Conservation (phyloP, 1,140 invertebrate species). For the Ceratitis capitata region DNA sequence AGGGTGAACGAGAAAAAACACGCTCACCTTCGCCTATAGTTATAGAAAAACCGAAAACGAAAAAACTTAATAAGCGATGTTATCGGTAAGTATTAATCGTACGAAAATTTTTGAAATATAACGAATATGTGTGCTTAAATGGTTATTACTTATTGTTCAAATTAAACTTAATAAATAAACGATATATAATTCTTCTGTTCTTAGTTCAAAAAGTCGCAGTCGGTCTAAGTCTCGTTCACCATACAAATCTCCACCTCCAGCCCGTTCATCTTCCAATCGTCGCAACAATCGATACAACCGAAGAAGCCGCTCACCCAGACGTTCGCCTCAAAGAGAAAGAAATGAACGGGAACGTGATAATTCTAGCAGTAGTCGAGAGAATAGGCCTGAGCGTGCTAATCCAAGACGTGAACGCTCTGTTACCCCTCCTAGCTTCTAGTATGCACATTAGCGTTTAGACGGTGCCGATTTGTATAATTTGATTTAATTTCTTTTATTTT, state of each 20-base stretch:
- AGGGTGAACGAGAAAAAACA: slow-evolving; percentile 76
- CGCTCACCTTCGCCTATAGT: slow-evolving; percentile 80
- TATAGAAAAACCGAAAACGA: slow-evolving; percentile 75
- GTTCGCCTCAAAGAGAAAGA: slow-evolving; percentile 60
- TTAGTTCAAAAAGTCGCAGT: slow-evolving; percentile 69
- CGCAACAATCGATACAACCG: slow-evolving; percentile 50
- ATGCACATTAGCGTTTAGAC: slow-evolving; percentile 58
- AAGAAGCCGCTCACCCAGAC: slow-evolving; percentile 58
- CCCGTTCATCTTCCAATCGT: slow-evolving; percentile 48
- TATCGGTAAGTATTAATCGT: slow-evolving; percentile 51
- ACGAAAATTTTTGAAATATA: not conserved
- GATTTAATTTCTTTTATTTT: not conserved
- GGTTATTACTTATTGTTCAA: not conserved
- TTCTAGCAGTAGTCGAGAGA: slow-evolving; percentile 54
- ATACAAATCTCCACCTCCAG: slow-evolving; percentile 50
- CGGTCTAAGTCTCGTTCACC: slow-evolving; percentile 69
- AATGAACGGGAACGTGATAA: slow-evolving; percentile 44
- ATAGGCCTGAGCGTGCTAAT: not conserved
- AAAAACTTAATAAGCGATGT: slow-evolving; percentile 57
- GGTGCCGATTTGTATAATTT: not conserved
- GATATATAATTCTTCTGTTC: not conserved
- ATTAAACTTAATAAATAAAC: not conserved
- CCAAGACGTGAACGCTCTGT: slow-evolving; percentile 71
- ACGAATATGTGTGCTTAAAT: not conserved
- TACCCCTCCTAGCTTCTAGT: slow-evolving; percentile 84